Conservation (phyloP, 2,797 vertebrate species). For the Acrossocheilus fasciatus region DNA sequence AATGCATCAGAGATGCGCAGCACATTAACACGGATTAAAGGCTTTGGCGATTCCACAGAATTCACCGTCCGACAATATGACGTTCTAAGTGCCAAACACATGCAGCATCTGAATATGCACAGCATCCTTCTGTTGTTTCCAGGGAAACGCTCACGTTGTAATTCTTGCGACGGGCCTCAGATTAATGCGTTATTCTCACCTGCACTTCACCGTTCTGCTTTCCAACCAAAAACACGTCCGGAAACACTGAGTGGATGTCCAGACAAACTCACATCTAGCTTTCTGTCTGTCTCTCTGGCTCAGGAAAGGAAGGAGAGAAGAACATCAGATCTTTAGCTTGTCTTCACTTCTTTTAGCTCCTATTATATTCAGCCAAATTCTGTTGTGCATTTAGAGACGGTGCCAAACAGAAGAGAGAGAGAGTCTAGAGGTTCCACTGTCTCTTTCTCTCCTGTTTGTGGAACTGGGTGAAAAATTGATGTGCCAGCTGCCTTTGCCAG, state of each 20-base stretch:
- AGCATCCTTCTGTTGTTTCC: conserved; percentile 56
- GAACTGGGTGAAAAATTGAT: conserved; percentile 64
- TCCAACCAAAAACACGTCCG: not conserved
- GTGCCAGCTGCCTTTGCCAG: conserved; percentile 67
- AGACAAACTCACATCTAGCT: not conserved
- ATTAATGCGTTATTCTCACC: not conserved
- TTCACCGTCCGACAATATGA: conserved; percentile 53
- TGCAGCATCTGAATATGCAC: conserved; percentile 53
- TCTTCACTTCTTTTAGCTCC: conserved; percentile 10
- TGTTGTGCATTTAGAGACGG: conserved; percentile 32
- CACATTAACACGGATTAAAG: conserved; percentile 58
- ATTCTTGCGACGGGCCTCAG: conserved; percentile 39
- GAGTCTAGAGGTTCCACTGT: not conserved
- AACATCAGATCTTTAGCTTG: not conserved
- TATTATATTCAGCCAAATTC: conserved; percentile 47
- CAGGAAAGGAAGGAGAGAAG: not conserved
- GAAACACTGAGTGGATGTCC: not conserved
- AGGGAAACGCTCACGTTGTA: conserved; percentile 59
- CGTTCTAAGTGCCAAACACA: conserved; percentile 41
- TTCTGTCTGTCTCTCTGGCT: conserved; percentile 29
- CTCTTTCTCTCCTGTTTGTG: conserved; percentile 7
- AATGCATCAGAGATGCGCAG: conserved; percentile 29
- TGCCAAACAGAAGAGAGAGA: conserved; percentile 10
- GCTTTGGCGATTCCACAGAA: conserved; percentile 63
- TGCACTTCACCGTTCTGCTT: not conserved